phyloP scores from a whole-genome alignment of 2,888 invertebrate genomes.

The Biston stratarius region DNA sequence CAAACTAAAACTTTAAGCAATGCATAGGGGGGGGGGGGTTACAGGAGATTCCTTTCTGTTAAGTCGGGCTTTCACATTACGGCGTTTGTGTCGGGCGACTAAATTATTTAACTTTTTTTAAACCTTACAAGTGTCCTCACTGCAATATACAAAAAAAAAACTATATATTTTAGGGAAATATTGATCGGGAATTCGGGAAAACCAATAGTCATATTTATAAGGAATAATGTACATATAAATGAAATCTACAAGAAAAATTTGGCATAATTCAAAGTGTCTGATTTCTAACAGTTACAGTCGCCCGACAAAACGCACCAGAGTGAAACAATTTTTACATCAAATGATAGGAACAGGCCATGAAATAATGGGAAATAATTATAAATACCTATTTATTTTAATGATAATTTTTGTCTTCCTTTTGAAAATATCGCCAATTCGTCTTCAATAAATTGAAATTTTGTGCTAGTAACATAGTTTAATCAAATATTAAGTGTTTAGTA shows the following conservation, averaged over 20 bases:
- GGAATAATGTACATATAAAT: neutral
- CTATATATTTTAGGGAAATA: too few relatives aligned
- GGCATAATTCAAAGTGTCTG: neutral
- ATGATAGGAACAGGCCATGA: constrained; percentile 82
- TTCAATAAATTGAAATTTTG: constrained; percentile 58
- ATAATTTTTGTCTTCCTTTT: constrained; percentile 60
- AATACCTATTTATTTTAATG: constrained; percentile 68
- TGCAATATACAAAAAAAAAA: neutral
- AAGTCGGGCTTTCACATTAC: constrained; percentile 28
- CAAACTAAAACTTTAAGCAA: constrained; percentile 76
- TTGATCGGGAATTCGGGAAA: too few relatives aligned
- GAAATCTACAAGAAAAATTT: neutral
- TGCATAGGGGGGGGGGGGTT: constrained; percentile 70
- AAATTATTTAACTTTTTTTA: neutral
- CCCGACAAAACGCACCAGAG: constrained; percentile 33
- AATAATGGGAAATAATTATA: constrained; percentile 73
- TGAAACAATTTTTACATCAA: constrained; percentile 53
- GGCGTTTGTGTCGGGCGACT: constrained; percentile 27
- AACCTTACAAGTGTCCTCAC: neutral
- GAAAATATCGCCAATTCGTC: constrained; percentile 65
- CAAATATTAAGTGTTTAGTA: constrained; percentile 4
- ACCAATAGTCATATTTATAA: too few relatives aligned
- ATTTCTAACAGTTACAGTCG: constrained; percentile 6
- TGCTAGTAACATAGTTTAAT: constrained; percentile 64
- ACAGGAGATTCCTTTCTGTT: constrained; percentile 50